Evolutionary conservation across 2,797 vertebrate species (phyloP).

Genomic region (Sebastes vulpes): DNA sequence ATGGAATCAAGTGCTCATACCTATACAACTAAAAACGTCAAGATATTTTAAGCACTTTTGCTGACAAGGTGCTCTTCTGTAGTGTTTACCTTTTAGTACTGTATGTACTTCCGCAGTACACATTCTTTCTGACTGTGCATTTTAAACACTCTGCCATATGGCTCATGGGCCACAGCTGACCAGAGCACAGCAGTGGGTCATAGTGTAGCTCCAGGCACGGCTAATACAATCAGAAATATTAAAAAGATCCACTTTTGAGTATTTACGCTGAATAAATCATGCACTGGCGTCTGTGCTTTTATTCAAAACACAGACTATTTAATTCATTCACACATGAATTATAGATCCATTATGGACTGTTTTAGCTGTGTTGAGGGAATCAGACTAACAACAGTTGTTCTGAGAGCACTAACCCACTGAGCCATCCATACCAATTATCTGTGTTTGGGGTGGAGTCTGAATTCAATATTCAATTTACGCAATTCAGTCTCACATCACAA

Average conservation of each 20-base stretch:
- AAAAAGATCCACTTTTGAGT: conserved; percentile 49
- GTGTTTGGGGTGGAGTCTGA: conserved; percentile 67
- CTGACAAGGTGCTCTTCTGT: conserved; percentile 34
- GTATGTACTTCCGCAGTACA: conserved; percentile 27
- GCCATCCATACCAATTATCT: conserved; percentile 78
- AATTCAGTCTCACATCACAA: conserved; percentile 56
- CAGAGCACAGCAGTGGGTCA: conserved; percentile 34
- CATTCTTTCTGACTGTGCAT: conserved; percentile 52
- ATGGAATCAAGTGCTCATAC: background rate
- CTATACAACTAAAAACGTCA: conserved; percentile 5
- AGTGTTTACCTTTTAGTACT: conserved; percentile 49
- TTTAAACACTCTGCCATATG: conserved; percentile 49
- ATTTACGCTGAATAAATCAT: conserved; percentile 68
- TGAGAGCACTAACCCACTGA: conserved; percentile 63
- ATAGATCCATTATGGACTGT: conserved; percentile 73
- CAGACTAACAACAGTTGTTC: conserved; percentile 64
- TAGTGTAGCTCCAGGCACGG: conserved; percentile 14
- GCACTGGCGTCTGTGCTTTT: conserved; percentile 41
- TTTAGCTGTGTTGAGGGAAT: conserved; percentile 63
- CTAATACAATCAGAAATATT: conserved; percentile 55
- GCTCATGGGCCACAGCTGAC: conserved; percentile 54
- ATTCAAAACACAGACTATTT: conserved; percentile 65
- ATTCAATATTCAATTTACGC: conserved; percentile 81
- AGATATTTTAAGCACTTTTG: conserved; percentile 34
- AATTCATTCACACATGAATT: conserved; percentile 73